Conservation (phyloP, 2,888 invertebrate species). For the Metacarcinus magister region DNA sequence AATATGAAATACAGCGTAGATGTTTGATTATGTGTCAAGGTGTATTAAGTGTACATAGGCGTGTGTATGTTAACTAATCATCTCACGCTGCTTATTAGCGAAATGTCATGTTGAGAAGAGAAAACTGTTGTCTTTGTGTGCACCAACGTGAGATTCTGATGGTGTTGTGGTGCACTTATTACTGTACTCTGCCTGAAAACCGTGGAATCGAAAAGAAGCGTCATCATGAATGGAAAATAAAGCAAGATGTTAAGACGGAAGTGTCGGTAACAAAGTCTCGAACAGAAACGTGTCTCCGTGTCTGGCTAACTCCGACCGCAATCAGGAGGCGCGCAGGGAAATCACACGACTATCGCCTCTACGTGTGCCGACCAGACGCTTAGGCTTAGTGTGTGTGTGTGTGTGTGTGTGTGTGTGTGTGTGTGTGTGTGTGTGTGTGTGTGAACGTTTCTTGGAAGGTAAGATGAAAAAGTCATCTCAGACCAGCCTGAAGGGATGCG, state of each 20-base stretch:
- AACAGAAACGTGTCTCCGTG: background rate
- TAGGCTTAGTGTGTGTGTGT: conserved; percentile 36
- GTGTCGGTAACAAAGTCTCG: background rate
- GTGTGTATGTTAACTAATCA: no score
- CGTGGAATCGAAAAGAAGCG: no score
- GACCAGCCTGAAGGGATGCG: background rate
- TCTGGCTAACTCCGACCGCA: background rate
- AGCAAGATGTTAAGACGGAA: background rate
- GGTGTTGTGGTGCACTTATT: no score
- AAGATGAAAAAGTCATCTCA: background rate
- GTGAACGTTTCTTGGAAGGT: background rate
- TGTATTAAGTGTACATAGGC: no score
- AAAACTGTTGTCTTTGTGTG: no score
- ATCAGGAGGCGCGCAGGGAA: background rate
- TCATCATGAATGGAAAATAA: no score
- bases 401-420: conserved; percentile 59
- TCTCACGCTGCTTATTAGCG: no score
- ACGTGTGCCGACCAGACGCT: background rate
- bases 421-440: conserved; percentile 34
- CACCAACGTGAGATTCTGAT: no score
- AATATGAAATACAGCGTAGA: no score
- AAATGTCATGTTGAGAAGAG: no score
- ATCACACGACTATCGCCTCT: background rate
- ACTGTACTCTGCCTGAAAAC: no score
- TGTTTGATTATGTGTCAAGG: no score